Evolutionary conservation across 1,140 invertebrate genomes (phyloP).

Genomic region (Drosophila aff.): DNA sequence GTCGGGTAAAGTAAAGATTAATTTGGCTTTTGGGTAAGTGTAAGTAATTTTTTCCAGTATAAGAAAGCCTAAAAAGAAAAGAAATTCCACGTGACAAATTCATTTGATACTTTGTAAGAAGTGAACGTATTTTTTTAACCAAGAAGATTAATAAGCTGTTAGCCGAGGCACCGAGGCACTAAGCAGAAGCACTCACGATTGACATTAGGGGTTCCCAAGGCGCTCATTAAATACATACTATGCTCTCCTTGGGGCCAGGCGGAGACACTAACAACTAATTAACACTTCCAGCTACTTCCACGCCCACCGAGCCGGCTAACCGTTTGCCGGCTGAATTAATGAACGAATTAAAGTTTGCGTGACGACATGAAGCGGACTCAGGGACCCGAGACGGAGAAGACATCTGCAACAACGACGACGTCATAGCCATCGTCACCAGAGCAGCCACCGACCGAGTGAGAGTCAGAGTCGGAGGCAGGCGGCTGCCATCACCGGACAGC

Average conservation of each 20-base stretch:
- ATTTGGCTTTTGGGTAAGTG: neutral
- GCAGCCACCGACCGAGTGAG: constrained; percentile 34
- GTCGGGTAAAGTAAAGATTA: too few species aligned
- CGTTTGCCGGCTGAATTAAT: constrained; percentile 79
- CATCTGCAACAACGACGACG: constrained; percentile 23
- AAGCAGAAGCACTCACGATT: constrained; percentile 60
- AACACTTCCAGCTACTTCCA: constrained; percentile 81
- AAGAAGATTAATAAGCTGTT: constrained; percentile 52
- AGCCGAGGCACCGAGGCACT: constrained; percentile 1
- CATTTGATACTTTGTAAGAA: constrained; percentile 12
- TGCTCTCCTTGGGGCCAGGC: constrained; percentile 14
- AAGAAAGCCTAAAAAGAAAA: neutral
- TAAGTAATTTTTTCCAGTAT: neutral
- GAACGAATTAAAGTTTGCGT: constrained; percentile 79
- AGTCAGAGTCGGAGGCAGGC: constrained; percentile 18
- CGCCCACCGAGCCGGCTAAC: constrained; percentile 71
- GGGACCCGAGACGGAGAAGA: neutral
- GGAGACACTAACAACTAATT: constrained; percentile 78
- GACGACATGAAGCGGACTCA: constrained; percentile 72
- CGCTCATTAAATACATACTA: constrained; percentile 52
- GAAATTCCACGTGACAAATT: constrained; percentile 22
- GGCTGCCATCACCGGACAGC: constrained; percentile 26
- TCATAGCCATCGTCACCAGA: constrained; percentile 47
- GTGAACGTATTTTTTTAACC: constrained; percentile 33
- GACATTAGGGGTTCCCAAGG: constrained; percentile 50